phyloP scores from a whole-genome alignment of 2,797 vertebrate species.

The Enteromius paludinosus region DNA sequence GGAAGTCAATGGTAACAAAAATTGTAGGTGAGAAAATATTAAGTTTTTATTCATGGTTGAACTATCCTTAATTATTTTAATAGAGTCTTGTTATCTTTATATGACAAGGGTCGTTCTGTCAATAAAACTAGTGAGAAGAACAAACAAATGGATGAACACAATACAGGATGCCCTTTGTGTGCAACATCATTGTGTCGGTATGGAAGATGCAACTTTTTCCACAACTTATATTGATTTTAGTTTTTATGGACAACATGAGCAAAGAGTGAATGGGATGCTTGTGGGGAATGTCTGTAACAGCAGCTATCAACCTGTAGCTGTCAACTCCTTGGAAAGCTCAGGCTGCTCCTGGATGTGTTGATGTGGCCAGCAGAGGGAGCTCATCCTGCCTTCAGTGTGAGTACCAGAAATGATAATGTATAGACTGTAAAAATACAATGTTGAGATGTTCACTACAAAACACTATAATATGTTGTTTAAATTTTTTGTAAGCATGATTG shows the following conservation, averaged over 20 bases:
- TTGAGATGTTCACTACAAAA: not conserved
- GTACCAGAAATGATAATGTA: not conserved
- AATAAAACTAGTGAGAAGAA: not conserved
- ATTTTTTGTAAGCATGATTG: not conserved
- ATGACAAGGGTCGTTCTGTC: not conserved
- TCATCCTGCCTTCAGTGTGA: not conserved
- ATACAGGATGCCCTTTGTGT: not conserved
- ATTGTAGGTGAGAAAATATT: too few species aligned
- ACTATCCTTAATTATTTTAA: not conserved
- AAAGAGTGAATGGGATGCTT: not conserved
- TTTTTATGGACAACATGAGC: not conserved
- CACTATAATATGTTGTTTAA: not conserved
- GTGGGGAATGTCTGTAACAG: not conserved
- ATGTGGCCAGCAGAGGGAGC: constrained; percentile 12
- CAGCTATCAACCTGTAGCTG: constrained; percentile 6
- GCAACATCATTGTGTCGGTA: not conserved
- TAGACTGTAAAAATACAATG: not conserved
- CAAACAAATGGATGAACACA: not conserved
- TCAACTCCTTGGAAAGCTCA: not conserved
- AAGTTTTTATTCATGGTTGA: not conserved
- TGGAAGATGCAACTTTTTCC: not conserved
- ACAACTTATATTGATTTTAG: not conserved
- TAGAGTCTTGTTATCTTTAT: not conserved
- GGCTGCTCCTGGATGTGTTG: not conserved
- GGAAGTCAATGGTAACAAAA: not conserved